phyloP scores from a whole-genome alignment of 2,797 vertebrate species.

The Siniperca scherzeri region DNA sequence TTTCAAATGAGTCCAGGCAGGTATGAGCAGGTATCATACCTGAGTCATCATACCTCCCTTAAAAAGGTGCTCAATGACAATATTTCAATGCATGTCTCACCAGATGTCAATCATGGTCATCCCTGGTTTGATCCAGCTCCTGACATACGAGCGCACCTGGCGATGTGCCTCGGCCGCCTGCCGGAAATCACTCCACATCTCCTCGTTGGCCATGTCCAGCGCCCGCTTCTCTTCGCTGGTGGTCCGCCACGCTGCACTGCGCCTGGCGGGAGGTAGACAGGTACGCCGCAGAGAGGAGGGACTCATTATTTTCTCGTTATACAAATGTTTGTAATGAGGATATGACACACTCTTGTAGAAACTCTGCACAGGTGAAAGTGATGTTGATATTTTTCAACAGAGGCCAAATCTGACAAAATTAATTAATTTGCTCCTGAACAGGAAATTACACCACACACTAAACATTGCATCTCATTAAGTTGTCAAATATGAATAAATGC shows the following conservation, averaged over 20 bases:
- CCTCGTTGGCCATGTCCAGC: conserved; percentile 95
- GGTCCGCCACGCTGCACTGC: conserved; percentile 93
- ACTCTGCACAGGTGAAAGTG: conserved; percentile 16
- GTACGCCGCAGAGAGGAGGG: conserved; percentile 19
- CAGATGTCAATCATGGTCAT: conserved; percentile 99
- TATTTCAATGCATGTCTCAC: conserved; percentile 82
- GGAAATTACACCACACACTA: conserved; percentile 16
- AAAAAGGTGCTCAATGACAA: neutral
- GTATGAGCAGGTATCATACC: neutral
- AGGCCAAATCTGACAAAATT: conserved; percentile 6
- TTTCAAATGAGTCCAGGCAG: neutral
- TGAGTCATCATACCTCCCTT: neutral
- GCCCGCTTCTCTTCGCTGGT: conserved; percentile 96
- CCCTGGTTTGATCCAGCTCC: conserved; percentile 98
- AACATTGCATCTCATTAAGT: neutral
- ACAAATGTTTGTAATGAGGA: conserved; percentile 48
- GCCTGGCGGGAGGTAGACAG: conserved; percentile 79
- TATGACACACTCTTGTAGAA: conserved; percentile 11
- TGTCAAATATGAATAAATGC: neutral
- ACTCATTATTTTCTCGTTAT: conserved; percentile 63
- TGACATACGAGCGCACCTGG: conserved; percentile 96
- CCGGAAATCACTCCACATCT: conserved; percentile 98
- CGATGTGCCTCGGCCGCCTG: conserved; percentile 98
- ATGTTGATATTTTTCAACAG: conserved; percentile 10
- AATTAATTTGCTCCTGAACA: neutral